Evolutionary conservation across 2,113 vertebrate species (phyloP), one percentile per base, ranked within the genome.

Genomic region (Cavia aperea): DNA sequence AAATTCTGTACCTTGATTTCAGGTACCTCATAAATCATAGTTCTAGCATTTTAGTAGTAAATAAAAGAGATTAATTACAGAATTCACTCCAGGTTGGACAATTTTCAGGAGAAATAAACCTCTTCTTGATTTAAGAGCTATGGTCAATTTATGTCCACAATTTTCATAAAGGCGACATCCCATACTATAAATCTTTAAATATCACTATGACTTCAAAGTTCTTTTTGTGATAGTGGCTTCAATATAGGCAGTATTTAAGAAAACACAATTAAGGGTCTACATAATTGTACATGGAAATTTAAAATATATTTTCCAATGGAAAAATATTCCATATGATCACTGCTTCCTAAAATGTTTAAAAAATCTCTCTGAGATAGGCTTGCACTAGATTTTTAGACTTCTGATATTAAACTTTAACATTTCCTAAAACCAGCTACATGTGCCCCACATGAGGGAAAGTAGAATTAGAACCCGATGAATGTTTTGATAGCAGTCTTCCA

Each of bases 21-120:
- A 86, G 29, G 75, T 12, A 36, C 26, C 31, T 79, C 39, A 54
- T 81, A 56, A 77, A 88, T 66, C 12, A 39, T 60, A 86, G 56
- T 90, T 93, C 46, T 82, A 62, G 13, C 26, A 58, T 96, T 58
- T 92, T 81, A 91, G 11, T 13, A 89, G 24, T 60, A 58, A 87
- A 31, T 13, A 68, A 24, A 87, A 66, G 26, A 21, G 0, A 75
- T 29, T 86, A 65, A 78, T 84, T 91, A 46, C 1, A 83, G 15
- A 92, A 91, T 54, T 58, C 46, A 84, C 63, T 24, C 24, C 43
- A 70, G 5, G 58, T 24, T n/a, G 16, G 51, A 43, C 10, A 83
- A 24, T 88, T 82, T 89, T 88, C 19, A 84, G 56, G 39, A 82
- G 8, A 68, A 9, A 2, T 87, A 78, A 88, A 81, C 54, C 7